Evolutionary conservation across 2,888 invertebrate species (phyloP).

Genomic region (Ypsolopha sequella): DNA sequence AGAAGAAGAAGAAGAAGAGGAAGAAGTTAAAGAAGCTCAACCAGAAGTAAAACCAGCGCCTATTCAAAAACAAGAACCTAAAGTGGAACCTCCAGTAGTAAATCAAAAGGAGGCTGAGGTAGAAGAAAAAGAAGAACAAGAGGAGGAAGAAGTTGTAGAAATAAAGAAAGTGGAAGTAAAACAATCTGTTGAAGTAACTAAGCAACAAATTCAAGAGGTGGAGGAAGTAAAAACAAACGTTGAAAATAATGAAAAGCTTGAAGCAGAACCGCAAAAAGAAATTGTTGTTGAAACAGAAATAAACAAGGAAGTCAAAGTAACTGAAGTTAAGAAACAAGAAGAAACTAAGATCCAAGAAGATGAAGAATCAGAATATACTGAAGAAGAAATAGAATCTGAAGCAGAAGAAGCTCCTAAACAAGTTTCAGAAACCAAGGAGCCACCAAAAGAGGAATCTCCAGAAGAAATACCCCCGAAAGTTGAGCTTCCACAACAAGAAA

Average conservation of each 20-base stretch:
- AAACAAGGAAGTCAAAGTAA: conserved; percentile 9
- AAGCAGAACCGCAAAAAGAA: conserved; percentile 1
- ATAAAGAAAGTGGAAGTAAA: conserved; percentile 15
- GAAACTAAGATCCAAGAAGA: conserved; percentile 16
- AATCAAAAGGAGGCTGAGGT: conserved; percentile 11
- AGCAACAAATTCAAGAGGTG: conserved; percentile 7
- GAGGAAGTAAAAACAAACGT: neutral
- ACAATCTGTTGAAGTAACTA: conserved; percentile 10
- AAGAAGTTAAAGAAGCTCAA: conserved; percentile 21
- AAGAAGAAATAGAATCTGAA: conserved; percentile 14
- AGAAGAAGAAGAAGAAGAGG: conserved; percentile 25
- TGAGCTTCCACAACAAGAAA: conserved; percentile 10
- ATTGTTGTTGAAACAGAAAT: neutral
- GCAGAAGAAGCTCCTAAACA: conserved; percentile 15
- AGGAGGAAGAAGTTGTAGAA: conserved; percentile 9
- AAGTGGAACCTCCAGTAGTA: conserved; percentile 12
- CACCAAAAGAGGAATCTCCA: conserved; percentile 12
- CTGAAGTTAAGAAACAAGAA: conserved; percentile 8
- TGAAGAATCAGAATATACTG: conserved; percentile 18
- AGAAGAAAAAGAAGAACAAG: conserved; percentile 12
- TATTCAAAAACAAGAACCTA: conserved; percentile 11
- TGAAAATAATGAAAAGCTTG: neutral
- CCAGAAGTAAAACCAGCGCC: conserved; percentile 8
- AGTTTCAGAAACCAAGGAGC: neutral
- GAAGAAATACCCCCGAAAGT: conserved; percentile 3